These are phyloP conservation scores for Sinodicranocentrus sp. DNA, from an alignment of 2,888 invertebrate genomes.

Conservation along the genomic window DNA sequence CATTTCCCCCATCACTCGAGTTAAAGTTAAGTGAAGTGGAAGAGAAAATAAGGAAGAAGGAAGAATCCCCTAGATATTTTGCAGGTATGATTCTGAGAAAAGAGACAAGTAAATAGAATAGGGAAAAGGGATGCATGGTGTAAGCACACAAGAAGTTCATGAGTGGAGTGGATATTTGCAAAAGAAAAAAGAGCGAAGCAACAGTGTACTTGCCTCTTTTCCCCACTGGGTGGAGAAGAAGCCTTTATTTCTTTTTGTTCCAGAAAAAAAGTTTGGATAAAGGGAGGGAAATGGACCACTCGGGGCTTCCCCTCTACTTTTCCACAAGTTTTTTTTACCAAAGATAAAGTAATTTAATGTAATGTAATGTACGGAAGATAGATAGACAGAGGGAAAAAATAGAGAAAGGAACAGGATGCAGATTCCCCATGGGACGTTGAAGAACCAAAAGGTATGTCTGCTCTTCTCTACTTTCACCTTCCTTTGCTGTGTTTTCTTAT, in stretches of 20 bases:
- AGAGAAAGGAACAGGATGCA: constrained; percentile 12
- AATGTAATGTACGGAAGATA: constrained; percentile 53
- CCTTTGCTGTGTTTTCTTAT: neutral
- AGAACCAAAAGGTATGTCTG: constrained; percentile 21
- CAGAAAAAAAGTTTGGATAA: constrained; percentile 39
- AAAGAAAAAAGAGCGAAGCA: constrained; percentile 52
- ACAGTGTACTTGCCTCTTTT: constrained; percentile 50
- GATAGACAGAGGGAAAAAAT: constrained; percentile 19
- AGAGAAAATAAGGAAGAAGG: constrained; percentile 2
- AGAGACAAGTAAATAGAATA: constrained; percentile 31
- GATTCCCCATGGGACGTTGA: constrained; percentile 43
- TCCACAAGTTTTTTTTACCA: constrained; percentile 42
- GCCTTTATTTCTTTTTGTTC: constrained; percentile 26
- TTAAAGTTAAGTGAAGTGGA: constrained; percentile 24
- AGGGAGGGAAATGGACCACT: constrained; percentile 51
- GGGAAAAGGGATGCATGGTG: constrained; percentile 10
- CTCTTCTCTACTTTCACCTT: neutral
- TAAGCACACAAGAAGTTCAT: constrained; percentile 8
- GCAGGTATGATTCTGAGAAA: constrained; percentile 18
- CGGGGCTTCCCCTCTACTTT: constrained; percentile 47
- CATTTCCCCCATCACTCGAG: constrained; percentile 20
- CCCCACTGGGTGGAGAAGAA: constrained; percentile 1
- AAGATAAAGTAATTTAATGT: constrained; percentile 59
- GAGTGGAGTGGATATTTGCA: constrained; percentile 8
- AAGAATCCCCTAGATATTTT: constrained; percentile 18